Base-by-base conservation (phyloP, 2,888 invertebrate genomes). In the Napeogenes sylphis region DNA sequence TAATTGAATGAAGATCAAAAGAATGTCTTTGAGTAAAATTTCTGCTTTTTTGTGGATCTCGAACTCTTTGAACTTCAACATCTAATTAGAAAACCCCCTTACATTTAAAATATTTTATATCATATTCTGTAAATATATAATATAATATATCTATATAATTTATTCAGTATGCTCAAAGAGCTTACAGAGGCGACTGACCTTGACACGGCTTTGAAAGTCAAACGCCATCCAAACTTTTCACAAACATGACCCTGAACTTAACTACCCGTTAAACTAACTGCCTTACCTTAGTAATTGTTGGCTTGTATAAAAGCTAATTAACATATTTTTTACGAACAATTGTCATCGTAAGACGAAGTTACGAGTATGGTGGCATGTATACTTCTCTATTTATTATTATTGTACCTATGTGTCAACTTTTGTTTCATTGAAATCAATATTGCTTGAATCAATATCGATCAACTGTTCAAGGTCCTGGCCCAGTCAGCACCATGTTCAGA, bases 401-500 rank as follows among this genome's bases (percentile, higher is more conserved):
- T 51, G 10, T 51, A n/a, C n/a, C n/a, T n/a, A 35, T 35, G 30
- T 30, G 30, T 30, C 51, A n/a, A 51, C 10, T 42, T 42, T 10
- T 42, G 2, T 10, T 2, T 42, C 10, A 42, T 42, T 42, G 10
- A 42, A 10, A 42, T 35, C 5, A 46, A 46, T 46, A 46, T 46
- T 13, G 12, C 2, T 10, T 13, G 13, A 6, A n/a, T 14, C 5
- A n/a, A 21, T 47, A 47, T n/a, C 8, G 4, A 30, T 51, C 21
- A 51, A 8, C 64, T 59, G 56, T 59, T 64, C 3, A 67, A 73
- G 74, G 21, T 53, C 47, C 66, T 35, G 53, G 55, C 68, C 71
- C 54, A 64, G 85, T 86, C 87, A 90, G 88, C n/a, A 71, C 90
- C 33, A 84, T 94, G 82, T 94, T 93, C 80, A 84, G 94, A 35